Evolutionary conservation across 2,888 invertebrate genomes (phyloP), one percentile per base, ranked within the genome.

Genomic region (Eueremaeus valkanovi): DNA sequence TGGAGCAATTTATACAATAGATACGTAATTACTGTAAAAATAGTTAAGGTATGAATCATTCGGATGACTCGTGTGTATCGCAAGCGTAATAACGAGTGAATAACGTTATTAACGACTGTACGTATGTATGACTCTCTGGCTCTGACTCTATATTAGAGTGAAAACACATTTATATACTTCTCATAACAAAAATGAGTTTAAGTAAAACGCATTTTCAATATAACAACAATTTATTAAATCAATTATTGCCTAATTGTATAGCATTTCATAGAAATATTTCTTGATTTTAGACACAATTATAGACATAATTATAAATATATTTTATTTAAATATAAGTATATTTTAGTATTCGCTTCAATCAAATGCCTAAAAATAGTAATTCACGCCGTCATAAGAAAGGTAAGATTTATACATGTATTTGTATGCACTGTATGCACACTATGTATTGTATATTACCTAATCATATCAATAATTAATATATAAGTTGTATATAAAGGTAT

Each of bases 181-280:
- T 66, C 21, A 66, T 21, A 36, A 66, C 66, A 40, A 68, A 68
- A 68, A 61, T 68, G 68, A 42, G 21, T 68, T n/a, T 21, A 24
- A 68, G 27, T 68, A 42, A 42, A 42, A 68, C 68, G 68, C 42
- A 68, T 42, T 68, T 68, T 27, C 31, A 40, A n/a, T 42, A 6
- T n/a, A 68, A 68, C n/a, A 16, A 68, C 13, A 8, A 68, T 40
- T 68, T 68, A 40, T 24, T 42, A 42, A 68, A 40, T 40, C 68
- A 68, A 68, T 68, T 68, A 40, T 8, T 24, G 5, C 18, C 21
- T 24, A 40, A 68, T 68, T 42, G 21, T 21, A 42, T 68, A 42
- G 3, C 68, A 68, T 42, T 68, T 40, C n/a, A 36, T 27, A 8
- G 8, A 13, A 18, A 21, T 21, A 40, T 68, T 6, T 36, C 40